These are phyloP conservation scores for Greenwoodochromis staneri DNA, from an alignment of 2,113 vertebrate species.

Conservation along the genomic window DNA sequence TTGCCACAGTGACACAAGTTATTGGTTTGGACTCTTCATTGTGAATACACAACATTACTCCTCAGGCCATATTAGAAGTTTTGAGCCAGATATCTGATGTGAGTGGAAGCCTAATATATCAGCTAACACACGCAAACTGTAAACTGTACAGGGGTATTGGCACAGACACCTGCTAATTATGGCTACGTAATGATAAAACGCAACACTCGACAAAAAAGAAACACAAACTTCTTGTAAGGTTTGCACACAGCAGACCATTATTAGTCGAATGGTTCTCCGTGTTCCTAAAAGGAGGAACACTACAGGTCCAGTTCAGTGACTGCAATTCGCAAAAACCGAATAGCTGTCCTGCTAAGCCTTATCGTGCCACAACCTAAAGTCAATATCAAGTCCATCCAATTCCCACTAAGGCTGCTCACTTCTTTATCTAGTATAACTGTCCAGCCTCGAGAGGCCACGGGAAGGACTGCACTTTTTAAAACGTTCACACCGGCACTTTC, in stretches of 20 bases:
- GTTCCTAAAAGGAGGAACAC: not conserved
- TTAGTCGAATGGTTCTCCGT: not conserved
- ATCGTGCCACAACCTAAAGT: fast-evolving
- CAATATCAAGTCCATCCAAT: not conserved
- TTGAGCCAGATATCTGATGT: not conserved
- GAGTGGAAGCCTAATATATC: not conserved
- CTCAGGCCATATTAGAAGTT: not conserved
- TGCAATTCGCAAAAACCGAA: not conserved
- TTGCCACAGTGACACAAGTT: not conserved
- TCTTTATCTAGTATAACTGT: not conserved
- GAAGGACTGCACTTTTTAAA: not conserved
- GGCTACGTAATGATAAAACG: not conserved
- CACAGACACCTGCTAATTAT: not conserved
- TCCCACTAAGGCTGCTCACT: not conserved
- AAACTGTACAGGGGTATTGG: not conserved
- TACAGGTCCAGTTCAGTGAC: not conserved
- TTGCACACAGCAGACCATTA: not conserved
- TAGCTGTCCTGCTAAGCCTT: not conserved
- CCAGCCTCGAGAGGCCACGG: not conserved
- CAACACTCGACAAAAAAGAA: not conserved
- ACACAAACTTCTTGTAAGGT: not conserved
- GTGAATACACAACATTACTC: not conserved
- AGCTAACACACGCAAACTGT: not conserved
- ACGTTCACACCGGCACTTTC: not conserved
- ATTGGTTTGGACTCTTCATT: not conserved